Evolutionary conservation across 2,113 vertebrate species (phyloP).

Genomic region (Oryzias woworae): DNA sequence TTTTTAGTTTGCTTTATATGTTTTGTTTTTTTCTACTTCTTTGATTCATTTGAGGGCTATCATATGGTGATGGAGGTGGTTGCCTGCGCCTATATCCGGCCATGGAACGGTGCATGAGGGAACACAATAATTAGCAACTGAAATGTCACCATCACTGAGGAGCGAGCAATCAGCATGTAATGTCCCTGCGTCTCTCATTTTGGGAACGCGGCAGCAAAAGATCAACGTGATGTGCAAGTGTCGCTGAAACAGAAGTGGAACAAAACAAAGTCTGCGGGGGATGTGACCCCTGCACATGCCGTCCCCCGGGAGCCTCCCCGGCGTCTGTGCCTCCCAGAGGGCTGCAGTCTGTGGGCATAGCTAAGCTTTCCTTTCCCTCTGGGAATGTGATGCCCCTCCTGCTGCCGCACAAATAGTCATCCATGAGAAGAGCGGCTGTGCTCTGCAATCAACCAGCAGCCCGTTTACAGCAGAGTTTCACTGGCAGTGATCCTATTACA

Average conservation of each 20-base stretch:
- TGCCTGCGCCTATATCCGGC: no score
- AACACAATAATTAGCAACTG: conserved; percentile 67
- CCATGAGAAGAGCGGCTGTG: conserved; percentile 20
- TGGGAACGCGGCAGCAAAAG: conserved; percentile 21
- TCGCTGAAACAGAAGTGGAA: conserved; percentile 14
- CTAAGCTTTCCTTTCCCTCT: conserved; percentile 25
- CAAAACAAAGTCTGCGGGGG: conserved; percentile 44
- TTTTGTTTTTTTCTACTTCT: no score
- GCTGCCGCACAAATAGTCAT: conserved; percentile 43
- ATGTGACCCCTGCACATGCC: conserved; percentile 19
- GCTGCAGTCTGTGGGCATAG: conserved; percentile 44
- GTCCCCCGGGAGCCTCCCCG: conserved; percentile 29
- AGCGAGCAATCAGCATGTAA: conserved; percentile 50
- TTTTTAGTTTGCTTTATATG: no score
- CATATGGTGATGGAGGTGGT: no score
- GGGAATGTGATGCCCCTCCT: conserved; percentile 36
- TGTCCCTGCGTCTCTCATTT: conserved; percentile 24
- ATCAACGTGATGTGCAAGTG: conserved; percentile 2
- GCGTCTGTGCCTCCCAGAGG: conserved; percentile 46
- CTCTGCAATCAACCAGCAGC: conserved; percentile 33
- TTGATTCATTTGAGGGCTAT: no score
- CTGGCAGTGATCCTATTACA: conserved; percentile 29
- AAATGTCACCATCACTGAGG: conserved; percentile 63
- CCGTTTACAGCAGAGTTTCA: conserved; percentile 34
- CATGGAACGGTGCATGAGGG: conserved; percentile 45